Evolutionary conservation across 1,140 invertebrate species (phyloP), one percentile per base, ranked within the genome.

Genomic region (Plodia interpunctella): DNA sequence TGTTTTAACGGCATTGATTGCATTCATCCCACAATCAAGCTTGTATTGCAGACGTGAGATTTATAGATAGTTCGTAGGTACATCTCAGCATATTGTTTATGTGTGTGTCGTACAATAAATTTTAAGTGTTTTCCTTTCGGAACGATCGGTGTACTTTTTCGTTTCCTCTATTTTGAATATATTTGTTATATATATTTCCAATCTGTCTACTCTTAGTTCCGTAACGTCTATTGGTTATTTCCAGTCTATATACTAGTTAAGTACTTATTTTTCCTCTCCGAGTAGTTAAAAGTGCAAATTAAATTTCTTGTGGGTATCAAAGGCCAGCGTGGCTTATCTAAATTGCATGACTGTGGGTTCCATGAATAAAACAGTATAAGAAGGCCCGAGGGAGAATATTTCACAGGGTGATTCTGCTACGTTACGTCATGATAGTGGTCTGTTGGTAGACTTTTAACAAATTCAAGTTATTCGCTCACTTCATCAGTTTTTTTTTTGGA

Each of bases 301-400:
- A 72, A 77, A 72, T 77, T 75, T 70, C 62, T 66, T 59, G 38
- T 13, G 59, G 25, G 59, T 57, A 57, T 65, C 66, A 73, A 66
- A 68, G 63, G 64, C 62, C 61, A 30, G 49, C 58, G 50, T 6
- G 57, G 60, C 67, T 72, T 70, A 74, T 78, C 67, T 72, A 74
- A 78, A 74, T 72, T 78, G 69, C 72, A 78, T 74, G 67, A 70
- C 62, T 59, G 52, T 59, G 66, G 64, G 60, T 72, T 68, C 66
- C 64, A 71, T 72, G 73, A 74, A 76, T 72, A 74, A 78, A 71
- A 67, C 54, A 55, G 18, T 9, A 49, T 30, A 28, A 51, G 57
- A 60, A 44, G 19, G 25, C 44, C 53, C 38, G 13, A 57, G 55
- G 49, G 17, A 52, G 49, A 25, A 20, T 53, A 25, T 53, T 53